Base-by-base conservation (phyloP, 2,797 vertebrate genomes). In the Tadarida brasiliensis region DNA sequence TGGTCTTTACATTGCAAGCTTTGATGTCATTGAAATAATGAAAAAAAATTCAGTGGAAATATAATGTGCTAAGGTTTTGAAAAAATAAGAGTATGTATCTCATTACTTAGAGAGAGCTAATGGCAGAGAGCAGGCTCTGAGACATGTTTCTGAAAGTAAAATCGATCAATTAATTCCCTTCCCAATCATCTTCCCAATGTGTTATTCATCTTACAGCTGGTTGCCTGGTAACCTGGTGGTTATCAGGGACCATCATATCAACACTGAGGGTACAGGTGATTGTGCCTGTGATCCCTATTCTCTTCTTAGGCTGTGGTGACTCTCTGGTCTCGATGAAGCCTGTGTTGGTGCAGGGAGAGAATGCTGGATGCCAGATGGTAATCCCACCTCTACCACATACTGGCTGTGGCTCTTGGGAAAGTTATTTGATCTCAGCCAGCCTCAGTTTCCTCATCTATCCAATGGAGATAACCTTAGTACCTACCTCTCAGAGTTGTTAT, bases 1-100 rank as follows among this genome's bases (percentile, higher is more conserved):
- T 74, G 77, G n/a, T 67, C 44, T 83, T 71, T 95, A 95, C 51
- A 74, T 85, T 89, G 59, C 7, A 44, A 86, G 73, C 47, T 93
- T 98, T 97, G 96, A 97, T 98, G 95, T 91, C 65, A 86, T 22
- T 86, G 82, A 96, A 97, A 85, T 87, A 82, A 80, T 63, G n/a
- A 17, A 88, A 44, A 70, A 63, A 67, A 49, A 49, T 51, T 95
- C 90, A 61, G 65, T 33, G 30, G 76, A 93, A 87, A 96, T 97
- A 86, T 92, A 54, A 89, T 93, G 81, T 92, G 4, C 76, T 94
- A 57, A 96, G 76, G 77, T 97, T 96, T 95, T 77, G 65, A 33
- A 87, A 91, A 94, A 84, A 35, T 12, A 28, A 76, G 30, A 8
- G 10, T 22, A 63, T 89, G 82, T 49, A 24, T 91, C 87, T 94